These are phyloP conservation scores for Urocitellus parryii DNA, from an alignment of 2,113 vertebrate genomes.

Conservation along the genomic window DNA sequence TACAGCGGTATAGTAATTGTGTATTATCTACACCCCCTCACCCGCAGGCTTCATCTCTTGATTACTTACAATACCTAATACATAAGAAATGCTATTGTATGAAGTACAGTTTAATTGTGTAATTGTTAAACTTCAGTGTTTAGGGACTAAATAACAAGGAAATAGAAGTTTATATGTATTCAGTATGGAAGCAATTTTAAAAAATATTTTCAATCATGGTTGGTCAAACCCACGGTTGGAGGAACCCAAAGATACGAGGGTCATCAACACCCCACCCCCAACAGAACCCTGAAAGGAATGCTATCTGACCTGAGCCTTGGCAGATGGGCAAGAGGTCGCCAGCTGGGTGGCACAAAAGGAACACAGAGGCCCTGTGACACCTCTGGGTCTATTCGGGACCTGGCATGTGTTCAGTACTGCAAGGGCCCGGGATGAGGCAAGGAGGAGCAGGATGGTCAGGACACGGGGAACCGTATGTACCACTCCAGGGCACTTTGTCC, in stretches of 20 bases:
- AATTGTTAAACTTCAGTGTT: neutral
- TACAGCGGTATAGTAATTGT: too few species aligned
- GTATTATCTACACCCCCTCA: too few species aligned
- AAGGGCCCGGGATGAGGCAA: neutral
- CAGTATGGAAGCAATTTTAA: too few species aligned
- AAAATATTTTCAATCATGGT: too few species aligned
- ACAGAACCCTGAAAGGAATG: neutral
- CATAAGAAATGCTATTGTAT: neutral
- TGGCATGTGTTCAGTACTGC: neutral
- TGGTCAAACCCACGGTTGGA: too few species aligned
- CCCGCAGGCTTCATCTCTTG: neutral
- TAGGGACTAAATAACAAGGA: neutral
- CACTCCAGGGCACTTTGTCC: neutral
- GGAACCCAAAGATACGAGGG: too few species aligned
- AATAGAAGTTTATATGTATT: neutral
- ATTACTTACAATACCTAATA: neutral
- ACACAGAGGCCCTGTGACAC: neutral
- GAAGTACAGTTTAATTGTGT: too few species aligned
- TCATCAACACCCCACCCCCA: too few species aligned
- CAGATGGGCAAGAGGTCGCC: neutral
- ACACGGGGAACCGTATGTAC: neutral
- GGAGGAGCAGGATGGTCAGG: neutral
- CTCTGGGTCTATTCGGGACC: too few species aligned
- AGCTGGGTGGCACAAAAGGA: neutral
- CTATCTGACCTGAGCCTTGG: neutral